Evolutionary conservation across 1,140 invertebrate species (phyloP), one percentile per base, ranked within the genome.

Genomic region (Macrosteles quadrilineatus): DNA sequence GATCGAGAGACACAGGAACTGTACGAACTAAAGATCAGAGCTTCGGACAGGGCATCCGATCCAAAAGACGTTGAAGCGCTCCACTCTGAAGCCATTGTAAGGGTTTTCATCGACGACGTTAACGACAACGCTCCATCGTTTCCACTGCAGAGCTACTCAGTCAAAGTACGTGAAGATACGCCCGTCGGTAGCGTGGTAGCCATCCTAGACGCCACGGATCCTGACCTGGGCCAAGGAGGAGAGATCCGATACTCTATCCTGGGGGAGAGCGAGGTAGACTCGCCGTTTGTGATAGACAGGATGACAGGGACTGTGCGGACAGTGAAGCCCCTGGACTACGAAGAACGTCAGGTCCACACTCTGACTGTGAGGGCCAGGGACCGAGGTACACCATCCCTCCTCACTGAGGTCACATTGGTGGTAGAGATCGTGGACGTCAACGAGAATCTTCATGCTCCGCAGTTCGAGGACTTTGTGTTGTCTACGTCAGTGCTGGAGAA

Each of bases 351-450:
- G 79, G 87, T 95, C 55, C 95, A 97, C 80, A 94, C 91, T 75
- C 82, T 98, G 43, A 91, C 90, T 31, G 90, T 95, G 45, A 84
- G 88, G 32, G 96, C 93, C 0, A 87, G 86, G 19, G 96, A 98
- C 82, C 84, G 87, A 1, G 94, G 93, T 2, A 86, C 85, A 43
- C 90, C 91, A 0, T 82, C 89, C 0, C 79, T 94, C 43, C 87
- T 86, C 25, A 87, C 91, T 0, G 90, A 94, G 74, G 88, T 90
- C 36, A 88, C 88, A 50, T 83, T 94, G 21, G 87, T 93, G 17
- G 87, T 99, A 4, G 92, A 97, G 78, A 88, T 98, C 25, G 88
- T 94, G 50, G 95, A 98, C 82, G 95, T 98, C 12, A 95, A 98
- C 78, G 94, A 98, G 80, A 97, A 97, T 80, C 80, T 90, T 1